Evolutionary conservation across 2,888 invertebrate species (phyloP).

Genomic region (Apodemia mormo): DNA sequence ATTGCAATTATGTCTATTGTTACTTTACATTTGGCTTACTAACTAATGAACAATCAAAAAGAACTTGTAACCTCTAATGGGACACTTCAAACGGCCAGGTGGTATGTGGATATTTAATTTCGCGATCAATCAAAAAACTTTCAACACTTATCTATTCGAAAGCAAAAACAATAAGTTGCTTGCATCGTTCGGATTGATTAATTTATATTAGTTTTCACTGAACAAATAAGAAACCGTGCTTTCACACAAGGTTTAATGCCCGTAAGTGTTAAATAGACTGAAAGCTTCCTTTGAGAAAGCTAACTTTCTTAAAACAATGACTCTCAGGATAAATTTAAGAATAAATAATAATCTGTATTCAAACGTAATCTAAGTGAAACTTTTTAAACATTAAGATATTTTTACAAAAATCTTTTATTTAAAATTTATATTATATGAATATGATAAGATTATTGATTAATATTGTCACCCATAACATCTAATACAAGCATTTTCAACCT

Average conservation of each 20-base stretch:
- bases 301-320: constrained; percentile 46
- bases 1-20: no score
- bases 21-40: not conserved
- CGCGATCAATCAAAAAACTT: constrained; percentile 16
- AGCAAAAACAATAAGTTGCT: constrained; percentile 7
- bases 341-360: no score
- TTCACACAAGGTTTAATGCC: constrained; percentile 48
- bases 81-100: not conserved
- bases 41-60: constrained; percentile 4
- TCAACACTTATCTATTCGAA: constrained; percentile 6
- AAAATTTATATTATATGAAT: no score
- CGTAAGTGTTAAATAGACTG: constrained; percentile 47
- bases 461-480: no score
- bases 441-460: no score
- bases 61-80: not conserved
- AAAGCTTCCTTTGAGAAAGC: constrained; percentile 55
- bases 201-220: constrained; percentile 15
- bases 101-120: not conserved
- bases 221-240: constrained; percentile 42
- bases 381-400: no score
- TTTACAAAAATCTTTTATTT: no score
- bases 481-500: no score
- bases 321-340: constrained; percentile 8
- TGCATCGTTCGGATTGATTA: not conserved
- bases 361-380: no score